A percentile compares a stretch with the other conserved stretches of the same genome.
Conservation (phyloP, 2,113 vertebrate genomes). For the Pollimyrus isidori region DNA sequence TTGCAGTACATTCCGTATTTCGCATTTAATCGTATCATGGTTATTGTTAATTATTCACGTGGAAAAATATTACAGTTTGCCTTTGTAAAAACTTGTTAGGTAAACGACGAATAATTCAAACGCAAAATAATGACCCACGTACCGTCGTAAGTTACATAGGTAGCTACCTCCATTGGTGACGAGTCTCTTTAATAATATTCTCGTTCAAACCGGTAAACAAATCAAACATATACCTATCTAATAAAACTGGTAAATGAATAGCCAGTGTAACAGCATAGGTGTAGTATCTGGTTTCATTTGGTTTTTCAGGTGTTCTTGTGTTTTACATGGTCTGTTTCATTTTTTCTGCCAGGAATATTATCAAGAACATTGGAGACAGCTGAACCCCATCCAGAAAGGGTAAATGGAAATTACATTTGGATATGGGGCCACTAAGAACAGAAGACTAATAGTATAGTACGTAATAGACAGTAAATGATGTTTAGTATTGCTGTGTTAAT, state of each 20-base stretch:
- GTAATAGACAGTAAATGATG: neutral
- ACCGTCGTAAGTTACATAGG: neutral
- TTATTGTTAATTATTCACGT: neutral
- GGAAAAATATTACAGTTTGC: neutral
- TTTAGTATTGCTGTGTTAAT: neutral
- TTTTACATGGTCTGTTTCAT: neutral
- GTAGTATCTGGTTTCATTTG: neutral
- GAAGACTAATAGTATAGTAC: neutral
- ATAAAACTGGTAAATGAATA: neutral
- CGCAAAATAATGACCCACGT: neutral
- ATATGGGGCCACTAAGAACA: neutral
- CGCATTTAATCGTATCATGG: neutral
- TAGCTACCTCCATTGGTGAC: neutral
- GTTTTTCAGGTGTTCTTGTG: neutral
- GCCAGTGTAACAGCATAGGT: neutral
- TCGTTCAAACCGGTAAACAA: neutral
- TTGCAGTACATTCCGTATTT: neutral
- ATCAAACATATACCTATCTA: neutral
- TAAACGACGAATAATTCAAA: neutral
- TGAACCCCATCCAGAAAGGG: neutral
- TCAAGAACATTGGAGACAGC: neutral
- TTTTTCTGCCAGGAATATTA: neutral
- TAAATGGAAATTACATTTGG: neutral
- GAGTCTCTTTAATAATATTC: neutral
- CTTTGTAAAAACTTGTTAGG: neutral